A percentile compares a stretch with the other conserved stretches of the same genome.
Conservation (phyloP, 2,797 vertebrate genomes). For the Rhabdomys pumilio region DNA sequence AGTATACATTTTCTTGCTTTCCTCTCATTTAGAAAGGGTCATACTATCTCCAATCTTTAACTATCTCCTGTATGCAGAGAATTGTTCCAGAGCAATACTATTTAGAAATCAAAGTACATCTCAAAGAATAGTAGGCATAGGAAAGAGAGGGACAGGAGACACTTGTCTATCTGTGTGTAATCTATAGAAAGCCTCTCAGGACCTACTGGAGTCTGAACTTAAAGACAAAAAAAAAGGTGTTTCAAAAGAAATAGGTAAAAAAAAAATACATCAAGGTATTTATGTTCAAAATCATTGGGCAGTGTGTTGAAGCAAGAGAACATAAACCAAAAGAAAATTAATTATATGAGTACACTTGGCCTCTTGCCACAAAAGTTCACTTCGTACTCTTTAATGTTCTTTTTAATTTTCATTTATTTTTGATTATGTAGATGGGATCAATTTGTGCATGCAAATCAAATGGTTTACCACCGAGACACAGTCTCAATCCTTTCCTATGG, state of each 20-base stretch:
- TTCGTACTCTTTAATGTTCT: background rate
- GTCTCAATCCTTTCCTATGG: background rate
- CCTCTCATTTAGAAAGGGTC: slow-evolving; percentile 38
- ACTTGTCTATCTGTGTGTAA: background rate
- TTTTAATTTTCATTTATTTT: background rate
- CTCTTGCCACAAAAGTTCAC: background rate
- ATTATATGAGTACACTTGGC: background rate
- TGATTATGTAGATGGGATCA: background rate
- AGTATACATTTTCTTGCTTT: slow-evolving; percentile 20
- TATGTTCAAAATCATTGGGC: slow-evolving; percentile 1
- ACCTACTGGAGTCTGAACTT: background rate
- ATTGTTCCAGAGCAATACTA: slow-evolving; percentile 42
- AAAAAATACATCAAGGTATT: slow-evolving; percentile 8
- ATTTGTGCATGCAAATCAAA: background rate
- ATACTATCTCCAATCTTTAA: slow-evolving; percentile 57
- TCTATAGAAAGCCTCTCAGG: slow-evolving; percentile 32
- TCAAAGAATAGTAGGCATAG: slow-evolving; percentile 23
- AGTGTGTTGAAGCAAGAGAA: background rate
- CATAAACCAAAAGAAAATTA: background rate
- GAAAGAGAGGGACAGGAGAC: background rate
- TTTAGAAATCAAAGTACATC: slow-evolving; percentile 48
- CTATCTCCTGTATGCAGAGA: slow-evolving; percentile 6
- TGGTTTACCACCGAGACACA: background rate
- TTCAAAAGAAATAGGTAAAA: slow-evolving; percentile 63
- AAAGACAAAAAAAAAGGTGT: slow-evolving; percentile 10